Base-by-base conservation (phyloP, 2,888 invertebrate species). In the Tachina fera region DNA sequence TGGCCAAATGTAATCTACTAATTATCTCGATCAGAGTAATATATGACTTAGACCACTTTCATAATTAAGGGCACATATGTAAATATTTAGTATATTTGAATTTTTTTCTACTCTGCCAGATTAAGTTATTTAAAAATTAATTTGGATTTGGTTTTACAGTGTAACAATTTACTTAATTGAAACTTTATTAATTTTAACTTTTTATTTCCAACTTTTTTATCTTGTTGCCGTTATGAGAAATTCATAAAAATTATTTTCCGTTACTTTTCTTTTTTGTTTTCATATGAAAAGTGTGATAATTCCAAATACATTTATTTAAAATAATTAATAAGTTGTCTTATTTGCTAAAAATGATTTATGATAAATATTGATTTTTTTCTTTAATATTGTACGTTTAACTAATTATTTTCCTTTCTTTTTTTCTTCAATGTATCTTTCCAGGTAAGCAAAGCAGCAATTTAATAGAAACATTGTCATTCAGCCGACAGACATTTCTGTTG, bases 371-470 rank as follows among this genome's bases (percentile, higher is more conserved):
- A 75, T 75, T 41, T 19, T 51, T 61, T 80, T 16, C 45, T 68
- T 47, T 31, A 6, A 31, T 31, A 31, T 31, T 31, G 31, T 31
- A 47, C 14, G 8, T 72, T 65, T 72, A 65, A 86, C 76, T 86
- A 86, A 83, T 83, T 72, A 72, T 72, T 61, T 80, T 83, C 83
- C 76, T 72, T 78, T 84, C 82, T 65, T 56, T 80, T n/a, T 77
- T 58, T 56, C 11, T 81, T 71, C 31, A 45, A 22, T 47, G 58
- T 78, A 47, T 87, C 49, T 49, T 87, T 88, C 11, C 86, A 87
- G 87, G 88, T 88, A 87, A 87, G 88, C 87, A 81, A 82, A 60
- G 22, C 3, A 63, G 53, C 39, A 39, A 63, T 79, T 71, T 72
- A 41, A 65, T 72, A 14, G n/a, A 56, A 56, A 68, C 14, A 60